Evolutionary conservation across 53 echinoderm and acorn worm genomes (phyloP), one percentile per base, ranked within the genome.

Genomic region (Crossaster papposus): DNA sequence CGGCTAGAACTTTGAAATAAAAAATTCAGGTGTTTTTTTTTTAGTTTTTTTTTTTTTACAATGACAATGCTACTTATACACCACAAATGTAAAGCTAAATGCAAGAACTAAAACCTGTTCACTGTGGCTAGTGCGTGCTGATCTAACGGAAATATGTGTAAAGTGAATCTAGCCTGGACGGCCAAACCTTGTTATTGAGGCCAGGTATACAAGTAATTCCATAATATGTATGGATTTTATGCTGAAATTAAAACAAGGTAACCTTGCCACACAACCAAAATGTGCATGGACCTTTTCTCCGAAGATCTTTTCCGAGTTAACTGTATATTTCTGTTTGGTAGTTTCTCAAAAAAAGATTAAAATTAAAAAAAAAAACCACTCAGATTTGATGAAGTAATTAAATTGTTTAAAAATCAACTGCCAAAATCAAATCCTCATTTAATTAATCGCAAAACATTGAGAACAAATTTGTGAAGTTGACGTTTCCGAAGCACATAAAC

Each of bases 1-100:
- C 62, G 51, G 64, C 87, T 77, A 87, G 87, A 87, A 87, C 85
- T 85, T 51, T 17, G 28, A 73, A 85, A 32, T 72, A 71, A 51
- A 73, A 85, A 85, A 44, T 12, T 36, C 35, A 87, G 33, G 75
- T 70, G 64, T 70, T 55, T 74, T 35, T 36, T 17, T 35, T 71
- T 0, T 71, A 3, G 3, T 71, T 28, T 33, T 32, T 74, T 74
- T 14, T 36, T 10, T 74, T 35, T 74, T 74, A 32, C 30, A 31
- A 74, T 18, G 17, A 71, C 31, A 71, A 71, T 74, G 33, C 36
- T 74, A 18, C 36, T 35, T 4, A 11, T 18, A 74, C 75, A 74
- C 11, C 34, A 36, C 75, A 68, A 17, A 74, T 22, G 34, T 74
- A 74, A 74, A 14, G 14, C 33, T 33, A 74, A n/a, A 74, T 12